These are phyloP conservation scores for Periophthalmodon schlosseri DNA, from an alignment of 2,113 vertebrate species.

Conservation along the genomic window DNA sequence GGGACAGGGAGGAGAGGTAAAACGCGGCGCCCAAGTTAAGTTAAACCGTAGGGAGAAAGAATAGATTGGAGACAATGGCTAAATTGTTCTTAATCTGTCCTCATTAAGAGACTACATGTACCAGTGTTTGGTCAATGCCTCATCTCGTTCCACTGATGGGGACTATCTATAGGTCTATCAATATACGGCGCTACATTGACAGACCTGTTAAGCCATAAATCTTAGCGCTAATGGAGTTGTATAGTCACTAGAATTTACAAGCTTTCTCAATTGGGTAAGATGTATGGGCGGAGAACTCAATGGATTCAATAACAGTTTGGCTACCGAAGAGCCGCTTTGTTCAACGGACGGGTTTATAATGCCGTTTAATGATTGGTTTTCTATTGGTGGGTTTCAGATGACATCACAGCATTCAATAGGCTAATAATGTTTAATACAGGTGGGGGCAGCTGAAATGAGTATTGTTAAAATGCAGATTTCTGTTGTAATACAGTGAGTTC, in stretches of 20 bases:
- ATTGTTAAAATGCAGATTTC: no score
- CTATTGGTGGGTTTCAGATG: no score
- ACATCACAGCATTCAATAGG: no score
- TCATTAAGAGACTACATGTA: constrained; percentile 1
- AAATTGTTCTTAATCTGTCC: constrained; percentile 4
- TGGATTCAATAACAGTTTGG: background rate
- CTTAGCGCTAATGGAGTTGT: background rate
- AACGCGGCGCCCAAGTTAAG: background rate
- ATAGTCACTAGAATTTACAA: background rate
- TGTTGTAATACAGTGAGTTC: no score
- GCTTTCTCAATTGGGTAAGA: background rate
- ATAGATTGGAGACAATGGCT: background rate
- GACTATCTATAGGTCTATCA: constrained; percentile 2
- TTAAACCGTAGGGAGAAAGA: background rate
- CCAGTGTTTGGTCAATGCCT: background rate
- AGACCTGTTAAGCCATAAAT: constrained; percentile 2
- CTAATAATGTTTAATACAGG: no score
- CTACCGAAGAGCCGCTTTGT: background rate
- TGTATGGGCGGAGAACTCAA: background rate
- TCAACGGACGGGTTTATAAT: background rate
- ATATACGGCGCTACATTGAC: constrained; percentile 1
- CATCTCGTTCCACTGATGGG: background rate
- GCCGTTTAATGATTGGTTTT: background rate
- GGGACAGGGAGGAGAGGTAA: background rate
- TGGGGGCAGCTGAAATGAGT: no score